phyloP scores from a whole-genome alignment of 1,140 invertebrate genomes.

The Bombus impatiens region DNA sequence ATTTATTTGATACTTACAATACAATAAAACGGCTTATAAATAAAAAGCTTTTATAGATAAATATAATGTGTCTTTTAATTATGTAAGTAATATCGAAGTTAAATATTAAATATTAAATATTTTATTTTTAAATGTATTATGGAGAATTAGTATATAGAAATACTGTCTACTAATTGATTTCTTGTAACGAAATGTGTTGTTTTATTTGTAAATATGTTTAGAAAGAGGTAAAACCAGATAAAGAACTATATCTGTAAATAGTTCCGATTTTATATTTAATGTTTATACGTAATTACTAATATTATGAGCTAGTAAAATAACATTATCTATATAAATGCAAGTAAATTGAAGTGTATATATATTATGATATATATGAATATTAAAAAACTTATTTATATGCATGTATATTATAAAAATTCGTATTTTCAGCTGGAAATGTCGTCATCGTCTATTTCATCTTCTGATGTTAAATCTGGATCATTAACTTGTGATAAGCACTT shows the following conservation, averaged over 20 bases:
- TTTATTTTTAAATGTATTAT: neutral
- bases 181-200: too few species aligned
- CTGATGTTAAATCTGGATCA: constrained; percentile 91
- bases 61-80: neutral
- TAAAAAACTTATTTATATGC: neutral
- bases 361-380: neutral
- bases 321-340: neutral
- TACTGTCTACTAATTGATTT: neutral
- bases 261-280: neutral
- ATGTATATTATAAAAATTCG: constrained; percentile 3
- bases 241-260: neutral
- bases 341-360: neutral
- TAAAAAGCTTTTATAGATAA: constrained; percentile 1
- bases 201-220: too few species aligned
- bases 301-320: neutral
- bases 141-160: neutral
- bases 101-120: constrained; percentile 11
- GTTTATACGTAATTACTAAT: neutral
- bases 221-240: neutral
- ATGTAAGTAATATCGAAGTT: neutral
- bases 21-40: neutral
- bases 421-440: constrained; percentile 62
- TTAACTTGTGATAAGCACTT: constrained; percentile 89
- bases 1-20: constrained; percentile 23
- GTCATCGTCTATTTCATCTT: constrained; percentile 69